A percentile compares a stretch with the other conserved stretches of the same genome.
These are phyloP conservation scores for Drosophila merina DNA, from an alignment of 2,888 invertebrate species.

Conservation along the genomic window DNA sequence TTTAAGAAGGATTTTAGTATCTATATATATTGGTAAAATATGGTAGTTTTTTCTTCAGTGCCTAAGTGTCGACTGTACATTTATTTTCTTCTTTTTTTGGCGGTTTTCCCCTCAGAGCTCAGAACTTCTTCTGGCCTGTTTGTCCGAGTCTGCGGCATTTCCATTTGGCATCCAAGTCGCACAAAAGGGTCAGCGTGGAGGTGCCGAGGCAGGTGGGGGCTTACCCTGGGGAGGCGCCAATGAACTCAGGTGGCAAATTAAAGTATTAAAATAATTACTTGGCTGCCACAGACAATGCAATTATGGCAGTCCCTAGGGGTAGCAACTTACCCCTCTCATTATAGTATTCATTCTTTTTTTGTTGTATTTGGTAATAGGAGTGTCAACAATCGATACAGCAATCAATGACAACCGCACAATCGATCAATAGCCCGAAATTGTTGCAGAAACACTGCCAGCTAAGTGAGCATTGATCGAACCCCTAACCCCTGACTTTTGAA, in stretches of 20 bases:
- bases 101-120: slow-evolving; percentile 30
- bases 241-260: slow-evolving; percentile 77
- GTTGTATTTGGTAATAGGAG: slow-evolving; percentile 47
- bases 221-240: slow-evolving; percentile 44
- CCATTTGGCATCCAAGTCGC: slow-evolving; percentile 52
- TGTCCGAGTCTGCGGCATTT: slow-evolving; percentile 72
- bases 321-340: slow-evolving; percentile 1
- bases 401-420: slow-evolving; percentile 75
- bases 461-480: slow-evolving; percentile 68
- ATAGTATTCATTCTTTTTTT: not conserved
- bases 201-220: not conserved
- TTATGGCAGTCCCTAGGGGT: slow-evolving; percentile 49
- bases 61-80: slow-evolving; percentile 36
- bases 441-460: slow-evolving; percentile 39
- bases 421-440: slow-evolving; percentile 50
- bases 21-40: too few species aligned
- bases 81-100: slow-evolving; percentile 27
- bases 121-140: slow-evolving; percentile 72
- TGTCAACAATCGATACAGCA: slow-evolving; percentile 64
- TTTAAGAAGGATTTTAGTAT: too few species aligned
- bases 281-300: slow-evolving; percentile 67
- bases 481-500: slow-evolving; percentile 11
- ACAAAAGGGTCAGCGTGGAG: slow-evolving; percentile 29
- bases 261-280: slow-evolving; percentile 70
- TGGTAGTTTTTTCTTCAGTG: not conserved